Evolutionary conservation across 92 coral and sea anemone species (phyloP).

Genomic region (Umimayanthus kanabou): DNA sequence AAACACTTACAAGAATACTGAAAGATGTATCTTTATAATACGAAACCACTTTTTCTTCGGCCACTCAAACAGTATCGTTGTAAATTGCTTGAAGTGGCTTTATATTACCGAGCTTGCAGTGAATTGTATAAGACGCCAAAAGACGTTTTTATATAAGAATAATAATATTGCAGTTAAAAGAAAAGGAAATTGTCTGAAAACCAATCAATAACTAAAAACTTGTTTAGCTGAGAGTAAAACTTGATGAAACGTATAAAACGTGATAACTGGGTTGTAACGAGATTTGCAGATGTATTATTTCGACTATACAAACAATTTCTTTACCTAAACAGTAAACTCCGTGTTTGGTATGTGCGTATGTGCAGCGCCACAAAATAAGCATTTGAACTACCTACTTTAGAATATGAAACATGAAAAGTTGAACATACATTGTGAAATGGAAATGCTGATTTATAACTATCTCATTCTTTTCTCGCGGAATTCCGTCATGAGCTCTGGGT

Average conservation of each 20-base stretch:
- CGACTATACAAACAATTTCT: constrained; percentile 24
- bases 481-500: too few species aligned
- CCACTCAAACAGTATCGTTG: too few species aligned
- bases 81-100: too few species aligned
- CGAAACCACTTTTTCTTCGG: too few species aligned
- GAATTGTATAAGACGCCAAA: too few species aligned
- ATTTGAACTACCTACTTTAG: neutral
- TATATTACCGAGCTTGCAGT: too few species aligned
- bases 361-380: neutral
- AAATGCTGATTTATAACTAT: too few species aligned
- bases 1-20: too few species aligned
- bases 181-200: neutral
- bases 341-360: neutral
- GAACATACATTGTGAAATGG: neutral
- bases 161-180: neutral
- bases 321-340: neutral
- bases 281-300: constrained; percentile 22
- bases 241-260: neutral
- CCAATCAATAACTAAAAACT: neutral
- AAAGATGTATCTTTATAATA: too few species aligned
- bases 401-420: neutral
- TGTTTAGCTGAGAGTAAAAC: neutral
- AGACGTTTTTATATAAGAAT: too few species aligned
- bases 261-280: constrained; percentile 12
- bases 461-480: too few species aligned